Evolutionary conservation across 2,113 vertebrate species (phyloP).

Genomic region (Odontophorus gujanensis): DNA sequence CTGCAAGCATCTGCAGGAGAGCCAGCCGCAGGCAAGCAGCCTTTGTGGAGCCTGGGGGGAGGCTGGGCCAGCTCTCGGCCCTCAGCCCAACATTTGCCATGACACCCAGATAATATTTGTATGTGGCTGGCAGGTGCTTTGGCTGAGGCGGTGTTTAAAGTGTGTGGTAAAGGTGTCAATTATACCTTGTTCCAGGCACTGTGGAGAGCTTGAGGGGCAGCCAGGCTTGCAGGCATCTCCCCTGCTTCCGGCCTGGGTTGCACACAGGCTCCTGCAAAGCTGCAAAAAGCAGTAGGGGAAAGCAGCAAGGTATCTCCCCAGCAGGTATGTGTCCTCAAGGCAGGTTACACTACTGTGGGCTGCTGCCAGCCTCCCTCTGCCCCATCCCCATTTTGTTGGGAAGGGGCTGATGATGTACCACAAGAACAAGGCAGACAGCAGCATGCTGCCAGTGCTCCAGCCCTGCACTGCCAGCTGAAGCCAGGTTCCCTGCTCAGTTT

Average conservation of each 20-base stretch:
- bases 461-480: background rate
- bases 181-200: background rate
- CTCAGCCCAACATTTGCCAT: background rate
- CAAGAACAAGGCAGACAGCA: background rate
- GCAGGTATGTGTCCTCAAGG: background rate
- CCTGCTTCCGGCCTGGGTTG: background rate
- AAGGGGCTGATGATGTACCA: background rate
- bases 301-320: background rate
- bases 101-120: conserved; percentile 22
- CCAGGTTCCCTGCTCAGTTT: background rate
- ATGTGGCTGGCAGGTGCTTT: background rate
- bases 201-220: background rate
- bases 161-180: conserved; percentile 25
- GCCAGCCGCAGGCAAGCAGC: fast-evolving
- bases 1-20: conserved; percentile 6
- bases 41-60: background rate
- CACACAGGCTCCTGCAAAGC: background rate
- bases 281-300: background rate
- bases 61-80: background rate
- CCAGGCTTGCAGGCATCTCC: background rate
- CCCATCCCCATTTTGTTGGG: background rate
- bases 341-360: background rate
- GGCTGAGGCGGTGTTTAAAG: background rate
- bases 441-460: background rate
- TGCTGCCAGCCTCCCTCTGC: background rate